Evolutionary conservation across 53 echinoderm and acorn worm genomes (phyloP), one percentile per base, ranked within the genome.

Genomic region (Echinarachnius parma): DNA sequence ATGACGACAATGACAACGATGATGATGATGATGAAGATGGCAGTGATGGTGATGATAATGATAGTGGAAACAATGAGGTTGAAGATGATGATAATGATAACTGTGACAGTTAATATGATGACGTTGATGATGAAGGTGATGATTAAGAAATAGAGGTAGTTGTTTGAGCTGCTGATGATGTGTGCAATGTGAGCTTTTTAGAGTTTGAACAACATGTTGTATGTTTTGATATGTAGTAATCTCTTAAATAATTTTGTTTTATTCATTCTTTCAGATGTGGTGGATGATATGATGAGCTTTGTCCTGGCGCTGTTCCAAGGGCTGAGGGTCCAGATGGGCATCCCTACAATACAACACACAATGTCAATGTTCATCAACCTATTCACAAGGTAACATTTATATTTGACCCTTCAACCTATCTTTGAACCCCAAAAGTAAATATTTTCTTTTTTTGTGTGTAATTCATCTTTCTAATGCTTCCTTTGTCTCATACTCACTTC

Each of bases 281-380:
- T 96, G 61, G 84, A 96, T 75, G 96, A 96, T 46, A 96, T 96
- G 83, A 87, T 96, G 96, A 87, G 87, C 44, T 96, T 96, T 76
- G 91, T 87, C 59, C 65, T 96, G 44, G 96, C 96, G 9, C 68
- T 91, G 46, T 91, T 96, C 77, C 96, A 96, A 78, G 84, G 87
- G 36, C 80, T 96, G 2, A 34, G 96, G 31, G 96, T 96, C 8
- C 96, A 98, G 91, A 98, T 98, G 98, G 98, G 98, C 13, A 91
- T 98, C 14, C 84, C 98, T 13, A 78, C 88, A 66, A 98, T 91
- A 26, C 91, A 98, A 33, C 85, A 86, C 39, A 91, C 88, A 19
- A 98, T 98, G 62, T 77, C 91, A 18, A 86, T 91, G 62, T 98
- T 98, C 72, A 82, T 98, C 68, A 83, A 81, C 33, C 66, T 98